These are phyloP conservation scores for Brachyhypopomus occidentalis DNA, from an alignment of 2,113 vertebrate species.

Conservation along the genomic window DNA sequence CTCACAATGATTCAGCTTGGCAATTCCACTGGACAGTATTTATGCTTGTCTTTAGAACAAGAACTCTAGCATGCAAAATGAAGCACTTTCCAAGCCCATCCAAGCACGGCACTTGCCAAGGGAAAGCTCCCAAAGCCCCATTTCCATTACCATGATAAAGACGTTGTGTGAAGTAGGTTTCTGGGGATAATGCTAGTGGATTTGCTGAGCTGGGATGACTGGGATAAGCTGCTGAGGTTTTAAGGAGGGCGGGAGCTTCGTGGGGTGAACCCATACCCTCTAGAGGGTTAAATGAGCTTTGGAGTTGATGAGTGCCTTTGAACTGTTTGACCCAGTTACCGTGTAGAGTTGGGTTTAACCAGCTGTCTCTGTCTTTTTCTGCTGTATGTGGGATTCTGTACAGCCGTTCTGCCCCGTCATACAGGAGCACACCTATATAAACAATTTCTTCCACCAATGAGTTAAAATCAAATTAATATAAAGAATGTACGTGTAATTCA, in stretches of 20 bases:
- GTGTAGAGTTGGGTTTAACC: constrained; percentile 58
- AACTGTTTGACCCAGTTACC: constrained; percentile 68
- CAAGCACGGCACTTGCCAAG: background rate
- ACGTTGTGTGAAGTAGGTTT: constrained; percentile 39
- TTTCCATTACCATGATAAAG: constrained; percentile 25
- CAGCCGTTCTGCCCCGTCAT: background rate
- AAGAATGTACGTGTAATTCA: too few species aligned
- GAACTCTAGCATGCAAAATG: background rate
- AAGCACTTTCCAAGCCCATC: background rate
- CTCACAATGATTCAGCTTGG: too few species aligned
- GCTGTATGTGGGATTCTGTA: background rate
- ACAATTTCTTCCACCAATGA: background rate
- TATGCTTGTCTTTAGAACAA: background rate
- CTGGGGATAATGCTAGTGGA: constrained; percentile 57
- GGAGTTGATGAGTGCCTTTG: constrained; percentile 50
- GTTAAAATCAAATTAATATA: too few species aligned
- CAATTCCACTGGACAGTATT: background rate
- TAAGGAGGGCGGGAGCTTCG: constrained; percentile 43
- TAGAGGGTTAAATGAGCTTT: constrained; percentile 57
- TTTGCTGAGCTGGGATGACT: constrained; percentile 45
- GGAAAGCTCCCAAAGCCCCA: background rate
- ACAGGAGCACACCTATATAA: background rate
- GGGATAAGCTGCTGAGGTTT: constrained; percentile 61
- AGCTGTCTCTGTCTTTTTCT: constrained; percentile 56
- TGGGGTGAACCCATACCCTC: constrained; percentile 53